Conservation (phyloP, 2,888 invertebrate genomes). For the Cephalotes varians region DNA sequence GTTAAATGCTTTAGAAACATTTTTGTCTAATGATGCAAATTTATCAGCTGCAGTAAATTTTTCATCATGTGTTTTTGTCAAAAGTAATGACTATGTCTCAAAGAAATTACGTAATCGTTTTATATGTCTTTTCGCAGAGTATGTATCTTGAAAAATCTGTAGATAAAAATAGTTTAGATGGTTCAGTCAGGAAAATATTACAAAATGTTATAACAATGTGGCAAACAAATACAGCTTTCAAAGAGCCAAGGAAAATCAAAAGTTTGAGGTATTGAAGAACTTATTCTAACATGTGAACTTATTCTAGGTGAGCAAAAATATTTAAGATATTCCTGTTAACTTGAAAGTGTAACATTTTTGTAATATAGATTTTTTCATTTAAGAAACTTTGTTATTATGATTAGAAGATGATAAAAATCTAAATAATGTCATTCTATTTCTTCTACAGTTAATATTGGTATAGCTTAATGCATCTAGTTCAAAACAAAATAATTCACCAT, state of each 20-base stretch:
- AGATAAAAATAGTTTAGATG: background rate
- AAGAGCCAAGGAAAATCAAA: background rate
- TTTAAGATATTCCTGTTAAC: background rate
- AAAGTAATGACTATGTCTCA: background rate
- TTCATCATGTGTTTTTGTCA: background rate
- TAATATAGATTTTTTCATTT: background rate
- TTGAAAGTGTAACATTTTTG: background rate
- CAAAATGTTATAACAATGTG: conserved; percentile 12
- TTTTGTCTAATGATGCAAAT: conserved; percentile 20
- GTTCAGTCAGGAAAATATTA: conserved; percentile 8
- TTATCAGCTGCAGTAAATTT: conserved; percentile 16
- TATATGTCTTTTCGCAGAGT: background rate
- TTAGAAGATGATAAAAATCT: background rate
- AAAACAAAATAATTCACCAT: background rate
- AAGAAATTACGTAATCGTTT: background rate
- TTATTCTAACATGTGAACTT: conserved; percentile 16
- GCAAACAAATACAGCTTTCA: background rate
- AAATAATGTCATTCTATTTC: too few species aligned
- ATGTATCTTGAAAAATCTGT: conserved; percentile 27
- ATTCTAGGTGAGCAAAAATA: conserved; percentile 25
- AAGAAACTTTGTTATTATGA: background rate
- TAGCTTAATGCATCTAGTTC: background rate
- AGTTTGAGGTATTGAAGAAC: background rate
- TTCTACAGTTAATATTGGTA: background rate
- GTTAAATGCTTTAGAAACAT: conserved; percentile 11